Evolutionary conservation across 2,113 vertebrate species (phyloP).

Genomic region (Passer montanus): DNA sequence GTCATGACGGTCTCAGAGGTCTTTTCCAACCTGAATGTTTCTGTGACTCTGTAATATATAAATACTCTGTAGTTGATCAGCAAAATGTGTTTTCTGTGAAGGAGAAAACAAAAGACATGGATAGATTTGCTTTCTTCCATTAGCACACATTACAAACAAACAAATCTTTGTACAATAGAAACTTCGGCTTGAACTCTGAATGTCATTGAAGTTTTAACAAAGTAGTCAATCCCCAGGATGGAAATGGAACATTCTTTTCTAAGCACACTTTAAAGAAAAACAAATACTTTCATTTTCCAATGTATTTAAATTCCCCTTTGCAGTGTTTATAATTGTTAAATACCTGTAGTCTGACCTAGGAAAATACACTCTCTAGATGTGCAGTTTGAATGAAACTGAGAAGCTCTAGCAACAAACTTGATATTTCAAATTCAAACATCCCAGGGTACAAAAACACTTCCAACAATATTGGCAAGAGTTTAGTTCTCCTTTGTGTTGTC

Average conservation of each 20-base stretch:
- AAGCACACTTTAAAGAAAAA: neutral
- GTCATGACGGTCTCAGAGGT: neutral
- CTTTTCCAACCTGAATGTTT: neutral
- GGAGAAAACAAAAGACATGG: neutral
- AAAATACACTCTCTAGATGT: neutral
- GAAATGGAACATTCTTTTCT: neutral
- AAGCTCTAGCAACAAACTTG: neutral
- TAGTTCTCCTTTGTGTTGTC: neutral
- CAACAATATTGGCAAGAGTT: neutral
- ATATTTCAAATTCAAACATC: neutral
- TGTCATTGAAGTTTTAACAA: neutral
- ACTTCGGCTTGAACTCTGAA: neutral
- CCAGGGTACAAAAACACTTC: rapidly evolving
- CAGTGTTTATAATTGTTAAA: neutral
- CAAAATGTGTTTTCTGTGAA: neutral
- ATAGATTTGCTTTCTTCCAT: neutral
- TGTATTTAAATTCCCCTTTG: neutral
- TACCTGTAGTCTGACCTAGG: neutral
- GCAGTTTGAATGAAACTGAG: neutral
- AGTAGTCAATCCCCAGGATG: neutral
- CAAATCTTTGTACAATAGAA: neutral
- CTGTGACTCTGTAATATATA: neutral
- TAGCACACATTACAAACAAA: neutral
- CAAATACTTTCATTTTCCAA: neutral
- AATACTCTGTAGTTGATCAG: neutral